Evolutionary conservation across 2,797 vertebrate species (phyloP).

Genomic region (Falco peregrinus): DNA sequence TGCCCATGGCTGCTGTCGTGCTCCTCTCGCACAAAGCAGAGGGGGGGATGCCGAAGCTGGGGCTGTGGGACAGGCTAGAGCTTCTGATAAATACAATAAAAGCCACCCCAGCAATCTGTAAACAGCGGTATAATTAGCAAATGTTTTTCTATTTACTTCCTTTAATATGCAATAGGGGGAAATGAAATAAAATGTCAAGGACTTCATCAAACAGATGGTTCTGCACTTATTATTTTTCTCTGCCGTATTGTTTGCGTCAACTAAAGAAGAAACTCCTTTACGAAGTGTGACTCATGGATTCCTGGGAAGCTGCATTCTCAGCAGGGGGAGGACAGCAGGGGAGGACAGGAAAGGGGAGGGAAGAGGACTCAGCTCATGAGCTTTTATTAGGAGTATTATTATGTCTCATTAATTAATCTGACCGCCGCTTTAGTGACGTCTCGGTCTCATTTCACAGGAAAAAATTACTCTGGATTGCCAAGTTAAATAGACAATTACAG

Average conservation of each 20-base stretch:
- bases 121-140: constrained; percentile 84
- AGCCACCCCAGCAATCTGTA: constrained; percentile 73
- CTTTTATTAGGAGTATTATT: constrained; percentile 87
- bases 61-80: neutral
- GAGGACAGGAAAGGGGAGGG: constrained; percentile 71
- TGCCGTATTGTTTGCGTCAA: constrained; percentile 76
- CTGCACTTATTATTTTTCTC: constrained; percentile 76
- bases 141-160: constrained; percentile 83
- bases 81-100: constrained; percentile 75
- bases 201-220: constrained; percentile 84
- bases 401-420: constrained; percentile 86
- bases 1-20: neutral
- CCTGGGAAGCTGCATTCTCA: constrained; percentile 74
- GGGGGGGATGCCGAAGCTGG: constrained; percentile 20
- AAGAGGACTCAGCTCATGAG: constrained; percentile 77
- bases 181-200: constrained; percentile 84
- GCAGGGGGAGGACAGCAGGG: constrained; percentile 56
- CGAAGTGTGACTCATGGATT: constrained; percentile 78
- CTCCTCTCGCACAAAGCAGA: neutral
- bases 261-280: constrained; percentile 73
- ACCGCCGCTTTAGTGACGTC: constrained; percentile 82
- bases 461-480: constrained; percentile 84
- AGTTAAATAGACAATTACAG: constrained; percentile 97
- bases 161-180: constrained; percentile 81
- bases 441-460: constrained; percentile 82